Conservation (phyloP, 2,113 vertebrate species). For the Alligator mississippiensis region DNA sequence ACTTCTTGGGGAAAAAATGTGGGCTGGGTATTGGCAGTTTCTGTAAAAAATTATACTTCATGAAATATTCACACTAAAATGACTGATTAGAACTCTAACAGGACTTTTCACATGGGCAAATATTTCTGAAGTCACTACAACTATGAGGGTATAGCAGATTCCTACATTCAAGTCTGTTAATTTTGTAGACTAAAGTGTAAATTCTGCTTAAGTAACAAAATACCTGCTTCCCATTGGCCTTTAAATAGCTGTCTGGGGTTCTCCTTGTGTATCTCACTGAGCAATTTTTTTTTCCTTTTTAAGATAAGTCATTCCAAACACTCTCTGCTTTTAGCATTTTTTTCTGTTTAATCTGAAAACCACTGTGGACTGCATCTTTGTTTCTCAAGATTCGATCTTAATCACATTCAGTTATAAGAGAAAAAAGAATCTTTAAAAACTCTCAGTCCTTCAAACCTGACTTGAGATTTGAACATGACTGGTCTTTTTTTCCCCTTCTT, state of each 20-base stretch:
- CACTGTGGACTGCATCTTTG: neutral
- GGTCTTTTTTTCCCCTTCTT: neutral
- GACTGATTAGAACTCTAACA: neutral
- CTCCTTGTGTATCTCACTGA: neutral
- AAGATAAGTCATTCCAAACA: neutral
- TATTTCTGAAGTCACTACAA: neutral
- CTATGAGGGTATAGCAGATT: neutral
- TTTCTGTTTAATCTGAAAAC: neutral
- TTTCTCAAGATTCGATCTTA: conserved; percentile 10
- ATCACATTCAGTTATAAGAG: neutral
- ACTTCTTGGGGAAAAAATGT: neutral
- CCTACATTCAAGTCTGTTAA: neutral
- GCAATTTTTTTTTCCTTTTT: neutral
- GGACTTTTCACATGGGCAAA: neutral
- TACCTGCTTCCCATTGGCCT: neutral
- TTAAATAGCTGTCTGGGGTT: neutral
- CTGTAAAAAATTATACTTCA: neutral
- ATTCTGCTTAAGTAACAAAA: neutral
- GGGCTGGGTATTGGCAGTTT: neutral
- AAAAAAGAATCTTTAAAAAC: neutral
- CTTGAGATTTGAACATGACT: conserved; percentile 9
- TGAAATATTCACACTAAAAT: neutral
- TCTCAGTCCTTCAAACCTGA: conserved; percentile 4
- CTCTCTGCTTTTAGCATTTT: neutral
- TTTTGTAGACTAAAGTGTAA: neutral